Conservation (phyloP, 1,140 invertebrate genomes). For the Papilio glaucus region DNA sequence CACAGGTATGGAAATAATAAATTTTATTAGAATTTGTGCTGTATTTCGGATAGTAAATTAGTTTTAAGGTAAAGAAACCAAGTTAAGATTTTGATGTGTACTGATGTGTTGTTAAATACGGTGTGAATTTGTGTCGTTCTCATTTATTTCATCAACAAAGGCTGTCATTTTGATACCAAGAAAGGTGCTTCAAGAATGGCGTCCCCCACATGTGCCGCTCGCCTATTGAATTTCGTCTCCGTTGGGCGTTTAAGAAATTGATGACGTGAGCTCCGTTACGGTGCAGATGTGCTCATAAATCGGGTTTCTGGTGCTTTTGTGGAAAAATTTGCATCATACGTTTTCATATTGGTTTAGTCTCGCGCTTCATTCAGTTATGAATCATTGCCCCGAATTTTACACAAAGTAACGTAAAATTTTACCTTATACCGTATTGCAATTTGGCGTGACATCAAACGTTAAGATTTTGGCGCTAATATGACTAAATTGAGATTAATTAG, state of each 20-base stretch:
- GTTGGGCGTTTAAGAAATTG: conserved; percentile 66
- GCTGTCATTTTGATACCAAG: conserved; percentile 82
- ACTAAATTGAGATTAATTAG: conserved; percentile 44
- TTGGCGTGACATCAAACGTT: conserved; percentile 34
- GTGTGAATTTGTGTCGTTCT: conserved; percentile 70
- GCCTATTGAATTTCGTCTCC: conserved; percentile 73
- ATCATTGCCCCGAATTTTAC: conserved; percentile 75
- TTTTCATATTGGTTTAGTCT: conserved; percentile 47
- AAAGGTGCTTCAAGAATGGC: conserved; percentile 83
- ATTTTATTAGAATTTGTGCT: conserved; percentile 80
- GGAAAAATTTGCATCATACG: conserved; percentile 43
- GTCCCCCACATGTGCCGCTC: conserved; percentile 83
- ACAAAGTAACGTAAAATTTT: conserved; percentile 58
- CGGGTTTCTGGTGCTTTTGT: conserved; percentile 50
- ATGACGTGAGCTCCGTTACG: conserved; percentile 71
- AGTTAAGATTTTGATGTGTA: conserved; percentile 54
- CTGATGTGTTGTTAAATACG: conserved; percentile 58
- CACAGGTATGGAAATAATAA: conserved; percentile 83
- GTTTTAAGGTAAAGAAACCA: conserved; percentile 73
- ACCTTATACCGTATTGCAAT: conserved; percentile 40
- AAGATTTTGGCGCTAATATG: conserved; percentile 38
- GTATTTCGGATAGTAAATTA: conserved; percentile 69
- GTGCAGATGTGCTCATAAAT: conserved; percentile 55
- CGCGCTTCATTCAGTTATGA: conserved; percentile 53
- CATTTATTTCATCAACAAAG: conserved; percentile 77